phyloP scores from a whole-genome alignment of 2,888 invertebrate species.

The Nasonia oneida region DNA sequence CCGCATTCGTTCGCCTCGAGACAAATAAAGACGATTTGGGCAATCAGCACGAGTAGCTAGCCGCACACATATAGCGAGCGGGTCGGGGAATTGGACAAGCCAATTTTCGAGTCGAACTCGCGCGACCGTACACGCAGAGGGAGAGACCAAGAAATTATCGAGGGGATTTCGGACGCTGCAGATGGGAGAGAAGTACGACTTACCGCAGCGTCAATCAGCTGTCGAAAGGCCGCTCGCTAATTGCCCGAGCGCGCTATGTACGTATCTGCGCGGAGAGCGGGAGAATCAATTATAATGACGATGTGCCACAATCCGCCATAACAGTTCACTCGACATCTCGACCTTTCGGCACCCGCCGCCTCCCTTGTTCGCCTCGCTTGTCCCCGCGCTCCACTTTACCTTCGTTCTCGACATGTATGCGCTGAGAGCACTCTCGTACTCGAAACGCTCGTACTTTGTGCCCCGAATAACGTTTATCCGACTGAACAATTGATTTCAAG shows the following conservation, averaged over 20 bases:
- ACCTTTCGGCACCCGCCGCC: neutral
- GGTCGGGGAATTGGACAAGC: slow-evolving; percentile 31
- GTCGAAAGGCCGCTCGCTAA: slow-evolving; percentile 70
- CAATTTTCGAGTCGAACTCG: slow-evolving; percentile 44
- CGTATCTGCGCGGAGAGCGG: neutral
- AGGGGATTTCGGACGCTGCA: neutral
- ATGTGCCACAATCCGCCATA: slow-evolving; percentile 69
- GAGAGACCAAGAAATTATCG: slow-evolving; percentile 41
- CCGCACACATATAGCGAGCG: neutral
- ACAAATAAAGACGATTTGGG: slow-evolving; percentile 44
- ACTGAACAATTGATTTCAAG: too few relatives aligned
- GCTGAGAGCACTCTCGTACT: too few relatives aligned
- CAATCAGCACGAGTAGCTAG: slow-evolving; percentile 37
- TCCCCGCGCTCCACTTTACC: neutral
- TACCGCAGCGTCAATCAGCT: slow-evolving; percentile 69
- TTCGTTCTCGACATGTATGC: too few relatives aligned
- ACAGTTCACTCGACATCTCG: slow-evolving; percentile 52
- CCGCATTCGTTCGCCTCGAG: neutral
- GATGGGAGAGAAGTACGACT: slow-evolving; percentile 29
- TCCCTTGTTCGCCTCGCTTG: too few relatives aligned
- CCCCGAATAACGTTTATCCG: too few relatives aligned
- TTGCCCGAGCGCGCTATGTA: slow-evolving; percentile 48
- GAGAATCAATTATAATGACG: slow-evolving; percentile 75
- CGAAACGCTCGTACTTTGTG: too few relatives aligned
- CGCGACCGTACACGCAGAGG: neutral